Conservation (phyloP, 2,888 invertebrate genomes). For the Heliconius sara region DNA sequence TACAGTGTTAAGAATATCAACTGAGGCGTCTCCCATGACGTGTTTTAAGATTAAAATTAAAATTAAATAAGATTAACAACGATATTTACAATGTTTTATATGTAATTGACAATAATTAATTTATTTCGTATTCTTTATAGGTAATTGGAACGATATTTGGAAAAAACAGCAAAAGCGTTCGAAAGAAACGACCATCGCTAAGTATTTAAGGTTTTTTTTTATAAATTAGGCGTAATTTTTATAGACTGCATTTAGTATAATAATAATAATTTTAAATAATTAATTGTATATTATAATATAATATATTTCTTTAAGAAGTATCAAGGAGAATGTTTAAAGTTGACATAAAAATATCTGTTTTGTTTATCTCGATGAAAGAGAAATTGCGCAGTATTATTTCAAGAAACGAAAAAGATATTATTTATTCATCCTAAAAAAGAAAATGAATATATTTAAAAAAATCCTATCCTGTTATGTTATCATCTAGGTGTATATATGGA, state of each 20-base stretch:
- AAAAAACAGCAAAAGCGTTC: slow-evolving; percentile 89
- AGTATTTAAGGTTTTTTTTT: slow-evolving; percentile 84
- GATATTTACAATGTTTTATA: not conserved
- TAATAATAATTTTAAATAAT: slow-evolving; percentile 29
- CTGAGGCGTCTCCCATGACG: too few species aligned
- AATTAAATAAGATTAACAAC: too few species aligned
- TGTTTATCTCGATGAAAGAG: slow-evolving; percentile 4
- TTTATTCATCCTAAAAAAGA: not conserved
- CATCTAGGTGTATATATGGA: slow-evolving; percentile 23
- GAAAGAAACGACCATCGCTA: slow-evolving; percentile 90
- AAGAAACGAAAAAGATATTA: slow-evolving; percentile 2
- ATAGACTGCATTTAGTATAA: slow-evolving; percentile 71
- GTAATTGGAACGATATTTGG: slow-evolving; percentile 91
- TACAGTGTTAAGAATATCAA: too few species aligned
- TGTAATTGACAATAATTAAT: too few species aligned
- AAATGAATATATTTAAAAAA: not conserved
- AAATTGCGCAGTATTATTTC: slow-evolving; percentile 21
- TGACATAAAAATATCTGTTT: not conserved
- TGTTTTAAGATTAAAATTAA: too few species aligned
- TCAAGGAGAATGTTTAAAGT: not conserved
- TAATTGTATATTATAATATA: slow-evolving; percentile 26
- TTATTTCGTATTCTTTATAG: slow-evolving; percentile 58
- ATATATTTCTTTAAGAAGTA: slow-evolving; percentile 12
- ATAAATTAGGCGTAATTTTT: slow-evolving; percentile 49
- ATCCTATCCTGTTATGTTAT: not conserved